Conservation (phyloP, 1,140 invertebrate genomes). For the Danaus melanippus region DNA sequence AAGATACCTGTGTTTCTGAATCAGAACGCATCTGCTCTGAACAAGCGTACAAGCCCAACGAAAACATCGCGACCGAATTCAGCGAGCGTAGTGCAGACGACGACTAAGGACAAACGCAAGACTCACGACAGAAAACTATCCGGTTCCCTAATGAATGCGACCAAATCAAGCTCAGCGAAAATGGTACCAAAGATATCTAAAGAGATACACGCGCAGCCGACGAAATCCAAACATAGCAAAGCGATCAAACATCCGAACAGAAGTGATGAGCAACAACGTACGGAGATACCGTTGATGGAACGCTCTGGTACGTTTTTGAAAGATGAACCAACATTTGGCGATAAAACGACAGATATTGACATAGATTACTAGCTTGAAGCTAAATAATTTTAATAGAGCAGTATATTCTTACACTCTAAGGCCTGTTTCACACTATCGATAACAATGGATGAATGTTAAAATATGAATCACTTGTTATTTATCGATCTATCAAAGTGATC, state of each 20-base stretch:
- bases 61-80: conserved; percentile 1
- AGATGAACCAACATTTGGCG: conserved; percentile 73
- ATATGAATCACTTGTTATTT: too few species aligned
- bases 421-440: too few species aligned
- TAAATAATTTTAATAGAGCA: too few species aligned
- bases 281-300: conserved; percentile 54
- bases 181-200: conserved; percentile 33
- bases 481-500: too few species aligned
- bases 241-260: conserved; percentile 7
- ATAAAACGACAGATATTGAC: conserved; percentile 32
- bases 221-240: conserved; percentile 12
- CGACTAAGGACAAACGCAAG: conserved; percentile 2
- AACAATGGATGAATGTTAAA: too few species aligned
- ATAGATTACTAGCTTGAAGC: conserved; percentile 16
- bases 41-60: conserved; percentile 2
- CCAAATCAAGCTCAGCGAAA: conserved; percentile 58
- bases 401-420: too few species aligned
- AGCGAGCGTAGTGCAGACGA: neutral
- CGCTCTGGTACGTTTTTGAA: conserved; percentile 82
- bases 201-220: conserved; percentile 1
- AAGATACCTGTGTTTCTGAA: conserved; percentile 48
- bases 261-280: conserved; percentile 20
- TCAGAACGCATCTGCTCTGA: conserved; percentile 9
- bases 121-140: conserved; percentile 23
- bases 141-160: conserved; percentile 51